Conservation (phyloP, 2,888 invertebrate species). For the Julus scandinavius region DNA sequence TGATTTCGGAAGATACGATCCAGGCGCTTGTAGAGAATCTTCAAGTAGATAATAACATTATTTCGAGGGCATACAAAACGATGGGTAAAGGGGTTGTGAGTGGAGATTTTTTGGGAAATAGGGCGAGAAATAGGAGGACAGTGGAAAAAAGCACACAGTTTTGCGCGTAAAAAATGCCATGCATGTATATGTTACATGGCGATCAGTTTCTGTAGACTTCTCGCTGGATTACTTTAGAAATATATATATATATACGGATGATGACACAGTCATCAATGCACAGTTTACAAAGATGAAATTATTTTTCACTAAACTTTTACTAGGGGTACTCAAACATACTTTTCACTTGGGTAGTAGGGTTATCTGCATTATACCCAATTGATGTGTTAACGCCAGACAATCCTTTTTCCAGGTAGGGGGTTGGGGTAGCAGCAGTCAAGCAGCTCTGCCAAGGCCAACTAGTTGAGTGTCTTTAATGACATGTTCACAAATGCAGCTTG, state of each 20-base stretch:
- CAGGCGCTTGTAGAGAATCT: constrained; percentile 48
- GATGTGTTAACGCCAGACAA: too few species aligned
- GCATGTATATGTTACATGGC: constrained; percentile 48
- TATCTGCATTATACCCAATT: too few species aligned
- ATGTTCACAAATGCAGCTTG: too few species aligned
- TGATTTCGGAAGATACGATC: constrained; percentile 49
- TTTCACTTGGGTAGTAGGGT: too few species aligned
- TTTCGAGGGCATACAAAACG: constrained; percentile 9
- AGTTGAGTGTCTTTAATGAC: too few species aligned
- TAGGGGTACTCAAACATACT: too few species aligned
- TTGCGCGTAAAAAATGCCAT: constrained; percentile 47
- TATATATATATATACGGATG: constrained; percentile 15
- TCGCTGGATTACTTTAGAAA: constrained; percentile 24
- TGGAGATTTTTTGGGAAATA: neutral
- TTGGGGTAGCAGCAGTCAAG: too few species aligned
- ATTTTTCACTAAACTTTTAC: constrained; percentile 20
- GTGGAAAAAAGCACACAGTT: constrained; percentile 47
- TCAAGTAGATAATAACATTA: neutral
- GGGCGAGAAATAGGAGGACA: constrained; percentile 34
- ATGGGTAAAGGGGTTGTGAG: neutral
- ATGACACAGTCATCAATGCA: constrained; percentile 51
- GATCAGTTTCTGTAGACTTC: constrained; percentile 43
- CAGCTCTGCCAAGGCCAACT: too few species aligned
- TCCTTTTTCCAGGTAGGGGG: too few species aligned
- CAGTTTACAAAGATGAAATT: constrained; percentile 39